Conservation (phyloP, 2,113 vertebrate species). For the Pseudonaja textilis region DNA sequence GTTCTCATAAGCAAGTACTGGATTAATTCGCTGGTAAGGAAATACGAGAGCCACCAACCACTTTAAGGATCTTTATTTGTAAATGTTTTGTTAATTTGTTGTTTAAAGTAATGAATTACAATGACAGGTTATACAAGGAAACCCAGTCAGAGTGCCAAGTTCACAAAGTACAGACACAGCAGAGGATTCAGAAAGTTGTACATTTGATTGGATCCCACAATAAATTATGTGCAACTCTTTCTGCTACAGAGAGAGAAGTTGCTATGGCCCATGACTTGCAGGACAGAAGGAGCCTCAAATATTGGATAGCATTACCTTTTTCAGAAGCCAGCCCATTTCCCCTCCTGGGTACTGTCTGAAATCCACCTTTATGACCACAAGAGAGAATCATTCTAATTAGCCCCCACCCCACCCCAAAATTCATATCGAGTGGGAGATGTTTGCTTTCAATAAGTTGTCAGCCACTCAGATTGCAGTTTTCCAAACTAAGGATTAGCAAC, state of each 20-base stretch:
- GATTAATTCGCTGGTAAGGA: not conserved
- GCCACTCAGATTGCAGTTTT: not conserved
- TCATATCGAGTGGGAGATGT: not conserved
- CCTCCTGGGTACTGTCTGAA: not conserved
- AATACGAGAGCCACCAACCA: not conserved
- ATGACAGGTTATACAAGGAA: constrained; percentile 54
- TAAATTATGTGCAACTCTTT: constrained; percentile 15
- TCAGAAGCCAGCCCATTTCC: not conserved
- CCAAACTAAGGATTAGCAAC: not conserved
- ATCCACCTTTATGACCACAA: not conserved
- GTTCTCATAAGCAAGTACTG: not conserved
- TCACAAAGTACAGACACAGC: constrained; percentile 51
- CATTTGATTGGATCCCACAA: constrained; percentile 29
- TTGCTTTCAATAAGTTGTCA: not conserved
- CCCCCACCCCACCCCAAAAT: not conserved
- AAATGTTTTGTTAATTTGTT: constrained; percentile 54
- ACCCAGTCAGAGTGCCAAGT: constrained; percentile 48
- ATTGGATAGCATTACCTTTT: not conserved
- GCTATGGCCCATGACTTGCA: constrained; percentile 1
- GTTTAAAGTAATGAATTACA: constrained; percentile 67
- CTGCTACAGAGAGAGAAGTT: constrained; percentile 12
- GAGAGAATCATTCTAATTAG: not conserved
- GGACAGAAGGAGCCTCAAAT: not conserved
- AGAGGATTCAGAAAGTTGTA: constrained; percentile 41
- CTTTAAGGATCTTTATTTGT: constrained; percentile 74